Conservation (phyloP, 2,113 vertebrate species). For the Dicrurus megarhynchus region DNA sequence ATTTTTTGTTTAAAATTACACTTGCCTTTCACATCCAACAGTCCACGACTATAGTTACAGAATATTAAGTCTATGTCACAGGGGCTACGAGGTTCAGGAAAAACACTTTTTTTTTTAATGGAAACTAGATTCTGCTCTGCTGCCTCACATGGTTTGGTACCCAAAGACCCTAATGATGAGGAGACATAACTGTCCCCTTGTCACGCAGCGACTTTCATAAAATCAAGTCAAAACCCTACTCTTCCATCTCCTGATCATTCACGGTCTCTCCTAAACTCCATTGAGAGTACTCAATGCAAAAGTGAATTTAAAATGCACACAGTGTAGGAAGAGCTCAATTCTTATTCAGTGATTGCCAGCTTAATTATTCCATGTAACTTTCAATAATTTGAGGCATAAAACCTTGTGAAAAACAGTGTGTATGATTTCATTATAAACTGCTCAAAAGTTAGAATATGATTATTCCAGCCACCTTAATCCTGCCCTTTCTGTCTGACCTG, state of each 20-base stretch:
- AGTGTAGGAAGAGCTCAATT: background rate
- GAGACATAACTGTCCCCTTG: background rate
- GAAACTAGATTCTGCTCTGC: background rate
- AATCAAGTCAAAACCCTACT: background rate
- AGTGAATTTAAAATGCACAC: background rate
- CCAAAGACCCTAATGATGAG: background rate
- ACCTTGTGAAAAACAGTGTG: background rate
- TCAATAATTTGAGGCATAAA: background rate
- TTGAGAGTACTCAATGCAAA: background rate
- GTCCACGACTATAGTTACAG: background rate
- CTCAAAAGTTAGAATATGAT: background rate
- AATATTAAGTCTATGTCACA: background rate
- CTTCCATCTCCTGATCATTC: background rate
- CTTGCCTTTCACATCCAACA: background rate
- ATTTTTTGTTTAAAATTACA: background rate
- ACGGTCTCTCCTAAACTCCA: background rate
- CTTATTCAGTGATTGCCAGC: background rate
- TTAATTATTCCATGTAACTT: background rate
- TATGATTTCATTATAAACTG: background rate
- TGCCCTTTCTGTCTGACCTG: background rate
- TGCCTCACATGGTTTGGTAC: background rate
- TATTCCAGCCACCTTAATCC: conserved; percentile 4
- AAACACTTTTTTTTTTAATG: background rate
- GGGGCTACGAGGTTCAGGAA: background rate
- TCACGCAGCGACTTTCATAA: background rate